Base-by-base conservation (phyloP, 2,888 invertebrate species). In the Endomychus coccineus region DNA sequence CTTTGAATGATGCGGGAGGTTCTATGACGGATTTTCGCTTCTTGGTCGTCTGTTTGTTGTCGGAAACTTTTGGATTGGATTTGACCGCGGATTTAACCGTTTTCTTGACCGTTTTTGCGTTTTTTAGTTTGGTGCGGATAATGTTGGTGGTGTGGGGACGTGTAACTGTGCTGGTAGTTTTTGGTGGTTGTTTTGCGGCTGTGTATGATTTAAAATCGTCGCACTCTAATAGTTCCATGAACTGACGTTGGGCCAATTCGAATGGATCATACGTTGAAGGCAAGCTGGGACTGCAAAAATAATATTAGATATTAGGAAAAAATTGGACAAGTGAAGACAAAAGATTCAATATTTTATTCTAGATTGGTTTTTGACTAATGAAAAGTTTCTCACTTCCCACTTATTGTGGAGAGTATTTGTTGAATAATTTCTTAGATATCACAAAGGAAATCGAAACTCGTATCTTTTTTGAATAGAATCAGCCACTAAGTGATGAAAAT, bases 151-250 rank as follows among this genome's bases (percentile, higher is more conserved):
- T 27, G 15, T n/a, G n/a, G n/a, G n/a, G n/a, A n/a, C 6, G 9
- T 6, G 7, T 19, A 13, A 13, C n/a, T 17, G 11, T 12, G 7
- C 41, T 49, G 31, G 27, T 31, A 29, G 22, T 17, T 37, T 45
- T 49, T 17, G 14, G 16, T 10, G 27, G 33, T 42, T 29, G 42
- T 33, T 32, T 13, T 12, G 33, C 10, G 25, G 10, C 13, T 10
- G 23, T 44, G 32, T 16, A 27, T 21, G 27, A 30, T 33, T 41
- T 42, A 49, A 69, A 62, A 36, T 77, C 75, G 49, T 78, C 78
- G 41, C 78, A 75, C 32, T 80, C 78, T 67, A 86, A 77, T 19
- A 88, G 73, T 58, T 87, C 85, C 66, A 81, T 79, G 69, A 87
- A 77, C 68, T 88, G 87, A 46, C 79, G 78, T 67, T 86, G 83